A percentile compares a stretch with the other conserved stretches of the same genome.
Conservation (phyloP, 2,113 vertebrate species). For the Trichechus manatus region DNA sequence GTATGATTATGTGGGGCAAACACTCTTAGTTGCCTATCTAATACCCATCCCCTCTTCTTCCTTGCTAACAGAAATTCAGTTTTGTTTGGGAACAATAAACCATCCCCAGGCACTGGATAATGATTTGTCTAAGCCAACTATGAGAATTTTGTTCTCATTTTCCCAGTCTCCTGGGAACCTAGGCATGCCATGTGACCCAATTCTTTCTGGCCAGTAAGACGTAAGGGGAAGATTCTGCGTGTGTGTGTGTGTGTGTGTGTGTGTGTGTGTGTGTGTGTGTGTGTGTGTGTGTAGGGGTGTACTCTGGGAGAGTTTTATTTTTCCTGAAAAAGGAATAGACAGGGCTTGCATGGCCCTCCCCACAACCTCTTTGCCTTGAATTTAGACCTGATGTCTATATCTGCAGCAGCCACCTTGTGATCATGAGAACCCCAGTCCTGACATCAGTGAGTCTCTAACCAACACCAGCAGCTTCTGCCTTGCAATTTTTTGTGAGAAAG, state of each 20-base stretch:
- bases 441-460: neutral
- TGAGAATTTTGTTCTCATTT: slow-evolving; percentile 65
- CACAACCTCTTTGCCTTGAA: neutral
- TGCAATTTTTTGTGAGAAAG: neutral
- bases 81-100: slow-evolving; percentile 44
- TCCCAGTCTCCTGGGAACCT: slow-evolving; percentile 4
- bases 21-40: neutral
- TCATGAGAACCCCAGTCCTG: neutral
- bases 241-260: neutral
- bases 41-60: neutral
- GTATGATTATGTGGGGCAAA: neutral
- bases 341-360: neutral
- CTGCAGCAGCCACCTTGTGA: neutral
- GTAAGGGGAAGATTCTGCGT: neutral
- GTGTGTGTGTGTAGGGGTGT: neutral
- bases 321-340: neutral
- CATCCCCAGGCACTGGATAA: neutral
- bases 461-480: neutral
- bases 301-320: neutral
- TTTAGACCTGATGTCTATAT: neutral
- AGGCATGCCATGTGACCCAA: slow-evolving; percentile 27
- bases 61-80: slow-evolving; percentile 41
- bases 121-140: slow-evolving; percentile 64
- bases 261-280: neutral
- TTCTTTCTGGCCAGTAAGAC: slow-evolving; percentile 41